Conservation (phyloP, 64 coral and sea anemone genomes). For the Stylophora pistillata region DNA sequence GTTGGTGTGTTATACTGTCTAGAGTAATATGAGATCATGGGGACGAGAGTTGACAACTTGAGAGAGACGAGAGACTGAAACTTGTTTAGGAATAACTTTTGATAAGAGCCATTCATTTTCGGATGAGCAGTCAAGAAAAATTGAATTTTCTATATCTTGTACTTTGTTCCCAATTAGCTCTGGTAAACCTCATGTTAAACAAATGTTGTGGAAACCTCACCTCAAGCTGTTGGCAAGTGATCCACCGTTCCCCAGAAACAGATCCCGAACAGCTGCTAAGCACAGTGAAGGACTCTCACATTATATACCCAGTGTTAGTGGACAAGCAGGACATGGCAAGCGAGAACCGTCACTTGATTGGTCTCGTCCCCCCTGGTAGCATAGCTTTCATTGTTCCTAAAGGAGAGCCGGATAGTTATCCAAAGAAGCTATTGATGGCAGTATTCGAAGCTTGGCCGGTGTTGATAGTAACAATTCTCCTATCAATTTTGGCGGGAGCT, state of each 20-base stretch:
- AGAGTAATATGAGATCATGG: background rate
- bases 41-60: too few species aligned
- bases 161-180: slow-evolving; percentile 15
- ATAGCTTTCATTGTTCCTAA: slow-evolving; percentile 76
- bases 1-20: too few species aligned
- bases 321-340: slow-evolving; percentile 26
- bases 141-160: background rate
- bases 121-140: background rate
- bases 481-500: slow-evolving; percentile 77
- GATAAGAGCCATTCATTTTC: background rate
- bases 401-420: slow-evolving; percentile 48
- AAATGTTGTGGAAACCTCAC: slow-evolving; percentile 75
- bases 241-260: slow-evolving; percentile 30
- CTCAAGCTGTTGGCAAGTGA: slow-evolving; percentile 57
- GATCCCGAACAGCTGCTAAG: slow-evolving; percentile 44
- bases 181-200: slow-evolving; percentile 49
- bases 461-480: slow-evolving; percentile 65
- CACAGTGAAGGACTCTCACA: slow-evolving; percentile 10
- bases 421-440: slow-evolving; percentile 64
- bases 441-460: slow-evolving; percentile 95
- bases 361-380: slow-evolving; percentile 61
- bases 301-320: slow-evolving; percentile 77
- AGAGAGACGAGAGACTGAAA: background rate
- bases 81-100: background rate
- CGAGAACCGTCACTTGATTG: slow-evolving; percentile 12